Evolutionary conservation across 2,797 vertebrate species (phyloP).

Genomic region (Chelon labrosus): DNA sequence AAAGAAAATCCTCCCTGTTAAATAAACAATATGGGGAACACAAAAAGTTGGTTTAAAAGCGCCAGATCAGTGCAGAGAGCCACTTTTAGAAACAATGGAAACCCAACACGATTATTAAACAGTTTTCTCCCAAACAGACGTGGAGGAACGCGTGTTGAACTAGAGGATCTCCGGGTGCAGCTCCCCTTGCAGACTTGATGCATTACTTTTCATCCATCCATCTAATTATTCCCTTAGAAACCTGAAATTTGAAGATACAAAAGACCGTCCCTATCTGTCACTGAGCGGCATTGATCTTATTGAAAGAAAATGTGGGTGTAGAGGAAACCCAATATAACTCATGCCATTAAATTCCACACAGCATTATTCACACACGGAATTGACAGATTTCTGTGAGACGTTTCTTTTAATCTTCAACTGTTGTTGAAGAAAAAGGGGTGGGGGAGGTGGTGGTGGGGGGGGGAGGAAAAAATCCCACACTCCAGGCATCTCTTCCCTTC

Average conservation of each 20-base stretch:
- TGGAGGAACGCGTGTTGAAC: slow-evolving; percentile 79
- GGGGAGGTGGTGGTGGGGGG: too few species aligned
- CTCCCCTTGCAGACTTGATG: slow-evolving; percentile 80
- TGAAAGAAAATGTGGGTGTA: slow-evolving; percentile 89
- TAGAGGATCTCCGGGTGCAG: slow-evolving; percentile 82
- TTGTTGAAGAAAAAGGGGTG: slow-evolving; percentile 84
- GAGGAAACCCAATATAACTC: slow-evolving; percentile 88
- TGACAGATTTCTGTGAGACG: slow-evolving; percentile 88
- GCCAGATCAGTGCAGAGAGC: slow-evolving; percentile 71
- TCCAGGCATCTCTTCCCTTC: slow-evolving; percentile 82
- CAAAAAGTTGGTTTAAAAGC: slow-evolving; percentile 80
- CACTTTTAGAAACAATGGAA: slow-evolving; percentile 85
- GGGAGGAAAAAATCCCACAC: slow-evolving; percentile 75
- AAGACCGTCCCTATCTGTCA: slow-evolving; percentile 89
- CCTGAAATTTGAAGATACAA: slow-evolving; percentile 89
- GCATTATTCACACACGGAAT: slow-evolving; percentile 88
- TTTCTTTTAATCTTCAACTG: slow-evolving; percentile 91
- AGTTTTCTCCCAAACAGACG: slow-evolving; percentile 83
- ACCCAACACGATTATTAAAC: slow-evolving; percentile 84
- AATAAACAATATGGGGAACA: slow-evolving; percentile 82
- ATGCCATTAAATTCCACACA: slow-evolving; percentile 87
- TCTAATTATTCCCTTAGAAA: slow-evolving; percentile 92
- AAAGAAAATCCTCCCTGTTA: slow-evolving; percentile 77
- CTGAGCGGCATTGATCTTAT: slow-evolving; percentile 87
- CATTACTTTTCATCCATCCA: slow-evolving; percentile 87